Evolutionary conservation across 2,113 vertebrate genomes (phyloP).

Genomic region (Phrynosoma blainvillii): DNA sequence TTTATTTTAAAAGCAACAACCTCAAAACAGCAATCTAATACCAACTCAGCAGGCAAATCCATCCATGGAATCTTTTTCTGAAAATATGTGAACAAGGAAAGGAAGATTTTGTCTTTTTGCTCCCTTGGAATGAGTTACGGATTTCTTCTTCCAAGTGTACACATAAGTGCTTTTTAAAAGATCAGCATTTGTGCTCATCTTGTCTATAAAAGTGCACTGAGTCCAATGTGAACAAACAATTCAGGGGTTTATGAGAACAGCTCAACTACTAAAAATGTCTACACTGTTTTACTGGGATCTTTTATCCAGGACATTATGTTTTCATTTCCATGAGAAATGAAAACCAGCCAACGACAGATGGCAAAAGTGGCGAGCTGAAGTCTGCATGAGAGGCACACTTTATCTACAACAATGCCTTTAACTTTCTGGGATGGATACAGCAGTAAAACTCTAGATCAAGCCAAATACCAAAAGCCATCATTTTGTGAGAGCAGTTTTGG

Average conservation of each 20-base stretch:
- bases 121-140: neutral
- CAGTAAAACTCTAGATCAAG: neutral
- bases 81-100: neutral
- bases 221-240: conserved; percentile 25
- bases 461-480: neutral
- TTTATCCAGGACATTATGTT: conserved; percentile 24
- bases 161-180: conserved; percentile 20
- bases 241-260: neutral
- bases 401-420: conserved; percentile 11
- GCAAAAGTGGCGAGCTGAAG: neutral
- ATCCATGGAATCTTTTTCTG: neutral
- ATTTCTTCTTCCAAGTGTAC: conserved; percentile 18
- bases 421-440: conserved; percentile 11
- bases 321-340: conserved; percentile 32
- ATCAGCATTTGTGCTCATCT: conserved; percentile 5
- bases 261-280: conserved; percentile 25
- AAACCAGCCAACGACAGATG: neutral
- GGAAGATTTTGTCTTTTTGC: neutral
- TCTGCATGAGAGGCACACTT: conserved; percentile 18
- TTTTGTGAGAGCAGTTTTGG: neutral
- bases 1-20: neutral
- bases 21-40: conserved; percentile 5
- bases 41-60: conserved; percentile 2
- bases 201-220: conserved; percentile 37
- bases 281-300: conserved; percentile 19